A percentile compares a stretch with the other conserved stretches of the same genome.
These are phyloP conservation scores for Drosophila biarmipes DNA, from an alignment of 1,140 invertebrate genomes.

Conservation along the genomic window DNA sequence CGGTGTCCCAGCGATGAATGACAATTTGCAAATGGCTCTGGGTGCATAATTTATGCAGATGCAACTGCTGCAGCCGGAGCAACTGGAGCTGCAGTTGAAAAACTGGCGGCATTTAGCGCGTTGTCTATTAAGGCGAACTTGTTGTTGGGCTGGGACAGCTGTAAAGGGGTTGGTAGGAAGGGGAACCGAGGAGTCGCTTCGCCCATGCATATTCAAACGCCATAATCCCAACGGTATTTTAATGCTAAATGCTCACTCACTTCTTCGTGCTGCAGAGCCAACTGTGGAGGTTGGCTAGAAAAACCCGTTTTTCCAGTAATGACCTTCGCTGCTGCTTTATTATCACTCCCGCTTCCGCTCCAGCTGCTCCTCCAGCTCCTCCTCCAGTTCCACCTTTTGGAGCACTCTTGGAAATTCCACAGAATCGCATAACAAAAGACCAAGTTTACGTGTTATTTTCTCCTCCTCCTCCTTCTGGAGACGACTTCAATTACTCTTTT, in stretches of 20 bases:
- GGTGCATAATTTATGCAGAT: conserved; percentile 79
- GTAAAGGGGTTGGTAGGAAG: not conserved
- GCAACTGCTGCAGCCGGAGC: conserved; percentile 30
- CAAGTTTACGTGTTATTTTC: conserved; percentile 7
- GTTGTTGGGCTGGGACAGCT: conserved; percentile 11
- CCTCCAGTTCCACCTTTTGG: conserved; percentile 1
- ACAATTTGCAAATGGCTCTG: conserved; percentile 78
- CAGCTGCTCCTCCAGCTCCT: conserved; percentile 3
- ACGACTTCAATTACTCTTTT: conserved; percentile 31
- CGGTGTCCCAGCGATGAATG: conserved; percentile 52
- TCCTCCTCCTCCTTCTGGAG: not conserved
- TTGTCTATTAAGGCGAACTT: conserved; percentile 69
- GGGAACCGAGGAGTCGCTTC: conserved; percentile 9
- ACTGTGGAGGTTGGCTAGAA: conserved; percentile 22
- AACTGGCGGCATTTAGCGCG: conserved; percentile 64
- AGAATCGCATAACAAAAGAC: conserved; percentile 46
- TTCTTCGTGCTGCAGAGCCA: conserved; percentile 52
- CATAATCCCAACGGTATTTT: conserved; percentile 82
- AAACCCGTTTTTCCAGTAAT: conserved; percentile 83
- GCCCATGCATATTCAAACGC: conserved; percentile 77
- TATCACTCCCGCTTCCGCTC: conserved; percentile 42
- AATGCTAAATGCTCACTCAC: conserved; percentile 81
- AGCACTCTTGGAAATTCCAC: conserved; percentile 39
- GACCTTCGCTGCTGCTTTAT: conserved; percentile 80
- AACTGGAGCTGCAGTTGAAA: conserved; percentile 32